Conservation (phyloP, 2,113 vertebrate species). For the Gorsachius goisagi region DNA sequence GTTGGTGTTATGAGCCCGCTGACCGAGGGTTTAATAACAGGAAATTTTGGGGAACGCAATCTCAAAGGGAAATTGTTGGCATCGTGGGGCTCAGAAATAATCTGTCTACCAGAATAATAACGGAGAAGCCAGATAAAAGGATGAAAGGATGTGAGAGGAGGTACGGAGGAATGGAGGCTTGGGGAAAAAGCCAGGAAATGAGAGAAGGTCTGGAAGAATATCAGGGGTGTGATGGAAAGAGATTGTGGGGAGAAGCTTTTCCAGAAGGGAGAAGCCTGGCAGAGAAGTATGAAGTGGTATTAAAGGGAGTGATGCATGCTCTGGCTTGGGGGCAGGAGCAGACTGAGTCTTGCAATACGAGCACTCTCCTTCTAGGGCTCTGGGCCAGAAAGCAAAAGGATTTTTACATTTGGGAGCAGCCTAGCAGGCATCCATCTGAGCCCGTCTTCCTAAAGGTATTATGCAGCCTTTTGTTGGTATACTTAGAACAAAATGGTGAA, state of each 20-base stretch:
- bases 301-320: background rate
- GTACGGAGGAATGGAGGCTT: background rate
- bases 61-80: background rate
- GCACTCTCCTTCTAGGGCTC: background rate
- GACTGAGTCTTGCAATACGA: background rate
- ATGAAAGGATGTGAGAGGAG: background rate
- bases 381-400: background rate
- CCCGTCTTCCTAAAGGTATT: background rate
- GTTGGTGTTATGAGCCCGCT: background rate
- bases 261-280: slow-evolving; percentile 20
- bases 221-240: slow-evolving; percentile 37
- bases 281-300: background rate
- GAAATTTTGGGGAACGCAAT: background rate
- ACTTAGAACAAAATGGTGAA: background rate
- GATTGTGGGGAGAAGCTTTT: background rate
- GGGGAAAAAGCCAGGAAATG: slow-evolving; percentile 42
- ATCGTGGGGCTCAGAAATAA: background rate
- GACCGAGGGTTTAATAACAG: background rate
- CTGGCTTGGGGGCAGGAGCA: background rate
- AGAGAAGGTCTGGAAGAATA: slow-evolving; percentile 49
- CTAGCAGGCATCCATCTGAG: background rate
- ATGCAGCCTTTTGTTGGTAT: background rate
- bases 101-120: background rate
- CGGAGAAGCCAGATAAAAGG: slow-evolving; percentile 14
- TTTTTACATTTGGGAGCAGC: background rate